Conservation (phyloP, 2,888 invertebrate species). For the Meliscaeva auricollis region DNA sequence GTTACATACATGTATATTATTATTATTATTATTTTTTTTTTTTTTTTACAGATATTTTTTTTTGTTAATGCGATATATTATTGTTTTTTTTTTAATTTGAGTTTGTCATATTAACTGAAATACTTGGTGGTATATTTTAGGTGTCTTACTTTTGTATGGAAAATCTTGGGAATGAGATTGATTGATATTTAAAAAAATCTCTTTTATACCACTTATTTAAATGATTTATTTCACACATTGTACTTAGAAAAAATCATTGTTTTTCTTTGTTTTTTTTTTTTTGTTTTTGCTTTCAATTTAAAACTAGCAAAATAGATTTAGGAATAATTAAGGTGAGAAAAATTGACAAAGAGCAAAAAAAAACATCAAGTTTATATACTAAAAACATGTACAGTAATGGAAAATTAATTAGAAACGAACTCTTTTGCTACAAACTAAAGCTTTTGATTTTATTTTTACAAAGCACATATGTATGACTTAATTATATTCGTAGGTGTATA, state of each 20-base stretch:
- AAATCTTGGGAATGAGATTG: background rate
- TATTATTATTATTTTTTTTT: background rate
- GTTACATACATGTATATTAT: background rate
- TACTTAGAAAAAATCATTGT: conserved; percentile 46
- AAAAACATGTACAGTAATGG: no score
- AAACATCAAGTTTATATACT: conserved; percentile 9
- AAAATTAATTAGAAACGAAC: no score
- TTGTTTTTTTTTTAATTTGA: background rate
- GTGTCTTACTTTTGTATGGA: background rate
- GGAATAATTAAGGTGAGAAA: conserved; percentile 9
- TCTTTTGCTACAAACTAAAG: no score
- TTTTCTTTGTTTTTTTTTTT: conserved; percentile 26
- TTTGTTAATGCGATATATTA: conserved; percentile 12
- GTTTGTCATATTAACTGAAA: background rate
- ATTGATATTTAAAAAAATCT: no score
- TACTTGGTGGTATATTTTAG: background rate
- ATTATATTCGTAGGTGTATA: no score
- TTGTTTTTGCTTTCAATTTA: background rate
- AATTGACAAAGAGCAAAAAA: conserved; percentile 1
- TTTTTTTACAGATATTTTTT: background rate
- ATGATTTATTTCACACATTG: conserved; percentile 19
- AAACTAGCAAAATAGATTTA: conserved; percentile 9
- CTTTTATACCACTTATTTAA: background rate
- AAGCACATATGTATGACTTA: no score
- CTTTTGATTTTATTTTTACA: no score